These are phyloP conservation scores for Venustoraphidia nigricollis DNA, from an alignment of 2,888 invertebrate genomes.

Conservation along the genomic window DNA sequence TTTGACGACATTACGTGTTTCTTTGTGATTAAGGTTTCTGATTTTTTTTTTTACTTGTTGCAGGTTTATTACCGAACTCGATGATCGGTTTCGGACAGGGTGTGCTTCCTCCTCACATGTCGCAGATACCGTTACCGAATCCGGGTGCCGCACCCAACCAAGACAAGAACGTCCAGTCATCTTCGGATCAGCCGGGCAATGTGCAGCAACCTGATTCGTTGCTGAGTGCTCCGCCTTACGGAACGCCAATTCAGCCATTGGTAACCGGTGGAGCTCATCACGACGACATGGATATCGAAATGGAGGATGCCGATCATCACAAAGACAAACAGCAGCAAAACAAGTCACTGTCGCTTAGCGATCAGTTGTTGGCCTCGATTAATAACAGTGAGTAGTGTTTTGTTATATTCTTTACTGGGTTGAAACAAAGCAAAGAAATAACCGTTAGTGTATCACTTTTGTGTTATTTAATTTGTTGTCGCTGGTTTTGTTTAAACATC, in stretches of 20 bases:
- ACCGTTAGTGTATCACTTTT: too few relatives aligned
- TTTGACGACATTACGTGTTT: too few relatives aligned
- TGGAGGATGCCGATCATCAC: conserved; percentile 37
- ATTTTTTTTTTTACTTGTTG: too few relatives aligned
- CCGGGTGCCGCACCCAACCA: background rate
- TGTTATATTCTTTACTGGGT: too few relatives aligned
- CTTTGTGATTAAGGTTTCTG: too few relatives aligned
- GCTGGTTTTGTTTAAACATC: too few relatives aligned
- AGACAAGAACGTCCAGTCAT: background rate
- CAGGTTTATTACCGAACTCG: conserved; percentile 1
- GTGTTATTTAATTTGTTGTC: too few relatives aligned
- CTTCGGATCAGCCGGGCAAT: too few relatives aligned
- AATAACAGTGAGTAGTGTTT: background rate
- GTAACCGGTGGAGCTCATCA: conserved; percentile 17
- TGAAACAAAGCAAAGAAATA: too few relatives aligned
- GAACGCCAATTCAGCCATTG: background rate
- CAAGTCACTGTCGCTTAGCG: conserved; percentile 23
- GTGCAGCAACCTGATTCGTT: background rate
- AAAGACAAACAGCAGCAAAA: conserved; percentile 15
- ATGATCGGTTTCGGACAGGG: conserved; percentile 20
- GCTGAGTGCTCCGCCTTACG: conserved; percentile 1
- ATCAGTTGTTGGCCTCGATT: conserved; percentile 31
- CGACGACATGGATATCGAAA: conserved; percentile 70
- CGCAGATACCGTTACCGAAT: conserved; percentile 13
- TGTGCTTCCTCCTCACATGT: conserved; percentile 19